Evolutionary conservation across 92 coral and sea anemone genomes (phyloP).

Genomic region (Phymanthus crucifer): DNA sequence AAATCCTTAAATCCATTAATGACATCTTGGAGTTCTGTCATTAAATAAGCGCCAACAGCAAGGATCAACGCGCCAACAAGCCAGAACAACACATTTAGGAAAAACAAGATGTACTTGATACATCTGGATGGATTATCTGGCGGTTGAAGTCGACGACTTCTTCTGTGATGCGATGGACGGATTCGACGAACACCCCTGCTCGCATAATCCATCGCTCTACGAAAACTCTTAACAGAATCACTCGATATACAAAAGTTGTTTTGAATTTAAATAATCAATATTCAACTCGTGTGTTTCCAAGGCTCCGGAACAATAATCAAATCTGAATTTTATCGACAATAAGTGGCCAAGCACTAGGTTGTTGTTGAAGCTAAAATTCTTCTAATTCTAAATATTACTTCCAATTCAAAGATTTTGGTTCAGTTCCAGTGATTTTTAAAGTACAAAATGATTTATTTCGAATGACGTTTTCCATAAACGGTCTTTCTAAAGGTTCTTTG

Average conservation of each 20-base stretch:
- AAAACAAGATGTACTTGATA: constrained; percentile 76
- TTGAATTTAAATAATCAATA: neutral
- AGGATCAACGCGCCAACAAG: constrained; percentile 65
- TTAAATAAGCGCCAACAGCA: constrained; percentile 63
- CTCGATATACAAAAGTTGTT: neutral
- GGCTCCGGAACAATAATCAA: neutral
- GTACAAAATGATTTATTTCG: neutral
- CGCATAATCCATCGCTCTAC: constrained; percentile 10
- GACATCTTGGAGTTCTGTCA: constrained; percentile 68
- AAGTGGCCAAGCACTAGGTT: neutral
- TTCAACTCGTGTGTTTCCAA: neutral
- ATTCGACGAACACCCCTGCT: neutral
- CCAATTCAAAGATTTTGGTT: neutral
- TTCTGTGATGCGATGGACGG: constrained; percentile 25
- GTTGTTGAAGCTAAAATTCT: neutral
- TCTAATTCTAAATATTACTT: neutral
- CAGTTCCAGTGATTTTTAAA: neutral
- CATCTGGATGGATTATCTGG: constrained; percentile 63
- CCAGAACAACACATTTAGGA: constrained; percentile 79
- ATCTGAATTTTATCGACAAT: neutral
- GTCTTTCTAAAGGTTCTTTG: neutral
- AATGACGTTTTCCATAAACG: neutral
- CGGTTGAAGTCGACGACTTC: constrained; percentile 35
- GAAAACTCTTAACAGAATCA: neutral
- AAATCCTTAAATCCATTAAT: constrained; percentile 63